Evolutionary conservation across 2,113 vertebrate genomes (phyloP).

Genomic region (Pachycephala philippinensis): DNA sequence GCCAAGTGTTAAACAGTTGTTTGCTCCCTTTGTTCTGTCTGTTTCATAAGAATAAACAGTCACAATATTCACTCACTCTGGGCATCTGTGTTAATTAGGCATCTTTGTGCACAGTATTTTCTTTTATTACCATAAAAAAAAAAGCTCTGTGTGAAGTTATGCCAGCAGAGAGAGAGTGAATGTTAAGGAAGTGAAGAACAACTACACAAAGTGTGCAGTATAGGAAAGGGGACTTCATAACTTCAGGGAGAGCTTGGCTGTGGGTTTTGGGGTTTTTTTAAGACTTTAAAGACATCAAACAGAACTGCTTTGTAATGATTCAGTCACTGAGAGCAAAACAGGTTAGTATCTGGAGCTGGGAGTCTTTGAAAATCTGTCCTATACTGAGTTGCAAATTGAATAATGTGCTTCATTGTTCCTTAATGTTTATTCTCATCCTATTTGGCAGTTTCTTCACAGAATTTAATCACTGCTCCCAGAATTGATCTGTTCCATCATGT

Average conservation of each 20-base stretch:
- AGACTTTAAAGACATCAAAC: constrained; percentile 27
- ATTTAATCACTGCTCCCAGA: constrained; percentile 25
- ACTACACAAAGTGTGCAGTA: background rate
- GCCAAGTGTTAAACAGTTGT: background rate
- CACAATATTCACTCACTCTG: background rate
- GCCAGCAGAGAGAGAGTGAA: background rate
- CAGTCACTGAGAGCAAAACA: constrained; percentile 6
- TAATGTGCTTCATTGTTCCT: constrained; percentile 45
- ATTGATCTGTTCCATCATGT: constrained; percentile 30
- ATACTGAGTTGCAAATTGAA: background rate
- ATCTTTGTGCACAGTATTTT: constrained; percentile 1
- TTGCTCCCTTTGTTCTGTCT: background rate
- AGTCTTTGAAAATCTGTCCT: constrained; percentile 36
- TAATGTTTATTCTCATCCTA: constrained; percentile 33
- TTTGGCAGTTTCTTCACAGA: constrained; percentile 42
- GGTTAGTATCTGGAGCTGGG: constrained; percentile 12
- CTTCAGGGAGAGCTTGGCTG: background rate
- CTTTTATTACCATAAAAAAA: background rate
- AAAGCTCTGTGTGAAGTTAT: background rate
- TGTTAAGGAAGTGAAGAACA: background rate
- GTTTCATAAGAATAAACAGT: constrained; percentile 10
- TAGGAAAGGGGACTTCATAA: background rate
- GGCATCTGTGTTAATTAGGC: constrained; percentile 11
- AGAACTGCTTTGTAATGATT: constrained; percentile 5
- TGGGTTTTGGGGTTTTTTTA: background rate